Evolutionary conservation across 2,113 vertebrate species (phyloP), one percentile per base, ranked within the genome.

Genomic region (Cryptotis parvus): DNA sequence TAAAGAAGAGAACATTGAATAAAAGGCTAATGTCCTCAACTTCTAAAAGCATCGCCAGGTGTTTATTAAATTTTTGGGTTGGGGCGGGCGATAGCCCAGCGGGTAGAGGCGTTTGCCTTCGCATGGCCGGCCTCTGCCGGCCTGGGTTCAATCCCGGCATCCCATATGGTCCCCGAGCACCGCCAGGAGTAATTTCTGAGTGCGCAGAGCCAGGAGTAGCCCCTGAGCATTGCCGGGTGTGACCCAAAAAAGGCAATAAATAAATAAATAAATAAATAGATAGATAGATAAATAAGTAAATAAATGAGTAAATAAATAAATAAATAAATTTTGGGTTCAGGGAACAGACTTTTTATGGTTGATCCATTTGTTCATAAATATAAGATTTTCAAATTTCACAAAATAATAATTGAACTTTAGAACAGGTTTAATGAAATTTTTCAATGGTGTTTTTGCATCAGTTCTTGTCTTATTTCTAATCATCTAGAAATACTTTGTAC

Each of bases 21-120:
- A 33, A 88, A 89, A 58, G 58, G 37, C 12, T 49, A 22, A n/a
- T 63, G 18, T 69, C 31, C 55, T 74, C 3, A 33, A 81, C 65
- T 93, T 93, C 91, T 91, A 65, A 89, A 95, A 72, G n/a, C 8
- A 75, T 69, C 52, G 66, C 37, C 37, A 79, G 66, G 31, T 80
- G 80, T 84, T 37, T 90, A 14, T 49, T 49, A 49, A 49, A 49
- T n/a, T n/a, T n/a, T n/a, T n/a, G n/a, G n/a, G n/a, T n/a, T n/a
- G n/a, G n/a, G n/a, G n/a, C n/a, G n/a, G n/a, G n/a, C n/a, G n/a
- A n/a, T n/a, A n/a, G n/a, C n/a, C n/a, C n/a, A n/a, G n/a, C n/a
- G n/a, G n/a, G n/a, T n/a, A n/a, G n/a, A n/a, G n/a, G n/a, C n/a
- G n/a, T n/a, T n/a, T n/a, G n/a, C n/a, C n/a, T n/a, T n/a, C n/a